These are phyloP conservation scores for Naja naja DNA, from an alignment of 2,113 vertebrate genomes.

Conservation along the genomic window DNA sequence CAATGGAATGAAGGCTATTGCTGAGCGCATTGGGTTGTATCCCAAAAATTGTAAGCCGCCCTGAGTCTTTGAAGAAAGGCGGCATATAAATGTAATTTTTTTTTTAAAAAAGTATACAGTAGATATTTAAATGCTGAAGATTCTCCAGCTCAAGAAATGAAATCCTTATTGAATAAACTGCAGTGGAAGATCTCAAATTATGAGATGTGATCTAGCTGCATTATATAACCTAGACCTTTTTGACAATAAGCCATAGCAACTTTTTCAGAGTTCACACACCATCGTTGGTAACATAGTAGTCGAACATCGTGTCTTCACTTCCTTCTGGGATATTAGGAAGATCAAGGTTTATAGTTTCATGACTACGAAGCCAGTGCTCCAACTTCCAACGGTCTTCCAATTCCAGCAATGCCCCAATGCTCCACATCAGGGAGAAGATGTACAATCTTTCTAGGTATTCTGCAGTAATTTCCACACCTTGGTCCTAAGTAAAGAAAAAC, in stretches of 20 bases:
- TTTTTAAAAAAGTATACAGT: background rate
- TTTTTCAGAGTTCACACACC: slow-evolving; percentile 70
- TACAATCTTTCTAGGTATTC: slow-evolving; percentile 85
- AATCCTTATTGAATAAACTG: background rate
- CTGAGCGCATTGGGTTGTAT: too few relatives aligned
- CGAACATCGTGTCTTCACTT: slow-evolving; percentile 83
- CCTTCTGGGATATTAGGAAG: slow-evolving; percentile 73
- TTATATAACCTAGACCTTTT: background rate
- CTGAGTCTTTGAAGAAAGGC: too few relatives aligned
- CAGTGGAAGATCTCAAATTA: background rate
- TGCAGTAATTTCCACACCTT: slow-evolving; percentile 74
- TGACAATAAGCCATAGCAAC: background rate
- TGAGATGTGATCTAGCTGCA: background rate
- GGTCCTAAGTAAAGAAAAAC: slow-evolving; percentile 74
- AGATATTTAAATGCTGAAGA: background rate
- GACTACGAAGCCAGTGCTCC: slow-evolving; percentile 83
- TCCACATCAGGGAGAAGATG: slow-evolving; percentile 95
- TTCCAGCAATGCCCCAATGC: slow-evolving; percentile 86
- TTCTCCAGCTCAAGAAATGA: too few relatives aligned
- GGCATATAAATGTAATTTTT: too few relatives aligned
- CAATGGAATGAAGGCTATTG: too few relatives aligned
- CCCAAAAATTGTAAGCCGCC: too few relatives aligned
- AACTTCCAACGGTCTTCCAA: slow-evolving; percentile 80
- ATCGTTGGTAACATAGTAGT: slow-evolving; percentile 81
- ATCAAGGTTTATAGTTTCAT: slow-evolving; percentile 68